Base-by-base conservation (phyloP, 2,797 vertebrate genomes). In the Calcarius lapponicus region DNA sequence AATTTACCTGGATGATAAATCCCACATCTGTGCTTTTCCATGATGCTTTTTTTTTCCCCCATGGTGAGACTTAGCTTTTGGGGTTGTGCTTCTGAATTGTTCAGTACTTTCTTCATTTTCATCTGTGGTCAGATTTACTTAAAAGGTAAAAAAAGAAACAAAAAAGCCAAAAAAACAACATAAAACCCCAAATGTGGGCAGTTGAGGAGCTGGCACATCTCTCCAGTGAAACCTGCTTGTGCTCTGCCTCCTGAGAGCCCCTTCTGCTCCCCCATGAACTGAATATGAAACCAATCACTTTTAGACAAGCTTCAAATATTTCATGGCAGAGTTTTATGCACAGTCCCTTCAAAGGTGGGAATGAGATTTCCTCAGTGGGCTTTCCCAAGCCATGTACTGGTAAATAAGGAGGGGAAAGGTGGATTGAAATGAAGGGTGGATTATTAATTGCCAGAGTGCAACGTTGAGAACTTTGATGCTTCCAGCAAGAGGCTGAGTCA, bases 21-120 rank as follows among this genome's bases (percentile, higher is more conserved):
- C 25, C 20, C 6, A 8, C 0, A 2, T 56, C 40, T 16, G 6
- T 66, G 47, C 45, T 62, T 65, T 16, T 75, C n/a, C 17, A 8
- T 0, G 0, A 15, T 43, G 51, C 9, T 7, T 45, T 65, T 62
- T 58, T 31, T 12, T 2, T 1, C 3, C 6, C 34, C 28, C 17
- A 4, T n/a, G 32, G 8, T 70, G 65, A 71, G 26, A 31, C 38
- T 48, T 70, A 14, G 32, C 36, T 85, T 92, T 66, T 4, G 11
- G 62, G 20, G 3, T 29, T 38, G 67, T 80, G 28, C 64, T 73
- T 31, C 20, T 65, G 21, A n/a, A 54, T 65, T 47, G 18, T 51
- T 71, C 19, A 64, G 12, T 17, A 48, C 25, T 60, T 65, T 32
- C 13, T 64, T 80, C 6, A 2, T 57, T 72, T 85, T 76, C 28